Evolutionary conservation across 2,113 vertebrate genomes (phyloP).

Genomic region (Gymnarchus niloticus): DNA sequence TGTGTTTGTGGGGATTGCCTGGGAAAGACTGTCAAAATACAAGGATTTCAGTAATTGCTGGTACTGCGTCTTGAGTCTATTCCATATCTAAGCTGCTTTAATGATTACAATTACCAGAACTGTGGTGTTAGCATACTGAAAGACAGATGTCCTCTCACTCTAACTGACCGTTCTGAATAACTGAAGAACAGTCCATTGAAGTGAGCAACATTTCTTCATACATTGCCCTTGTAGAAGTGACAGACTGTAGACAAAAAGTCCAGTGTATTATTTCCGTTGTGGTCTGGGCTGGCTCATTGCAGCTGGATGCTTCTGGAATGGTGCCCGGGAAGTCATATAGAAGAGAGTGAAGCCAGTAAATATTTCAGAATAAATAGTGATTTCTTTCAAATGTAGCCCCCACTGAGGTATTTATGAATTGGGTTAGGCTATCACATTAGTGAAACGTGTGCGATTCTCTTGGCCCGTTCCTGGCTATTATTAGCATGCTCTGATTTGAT

Average conservation of each 20-base stretch:
- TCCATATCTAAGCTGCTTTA: neutral
- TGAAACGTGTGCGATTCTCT: neutral
- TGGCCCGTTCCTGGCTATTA: conserved; percentile 11
- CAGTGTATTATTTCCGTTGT: no score
- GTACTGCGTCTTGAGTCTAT: neutral
- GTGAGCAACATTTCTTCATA: neutral
- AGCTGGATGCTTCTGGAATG: neutral
- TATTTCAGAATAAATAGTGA: neutral
- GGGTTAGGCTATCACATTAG: conserved; percentile 21
- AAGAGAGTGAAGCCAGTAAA: neutral
- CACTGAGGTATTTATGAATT: conserved; percentile 21
- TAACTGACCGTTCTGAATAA: neutral
- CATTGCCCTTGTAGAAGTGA: neutral
- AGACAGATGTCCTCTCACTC: neutral
- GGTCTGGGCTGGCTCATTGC: no score
- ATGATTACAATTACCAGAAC: neutral
- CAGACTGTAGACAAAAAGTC: no score
- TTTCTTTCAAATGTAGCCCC: neutral
- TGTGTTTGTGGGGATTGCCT: neutral
- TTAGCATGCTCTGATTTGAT: conserved; percentile 30
- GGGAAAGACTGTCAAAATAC: neutral
- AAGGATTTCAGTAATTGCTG: neutral
- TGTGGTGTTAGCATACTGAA: neutral
- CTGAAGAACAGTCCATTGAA: neutral
- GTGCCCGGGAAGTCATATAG: neutral